Conservation (phyloP, 1,140 invertebrate species). For the Gryllus bimaculatus region DNA sequence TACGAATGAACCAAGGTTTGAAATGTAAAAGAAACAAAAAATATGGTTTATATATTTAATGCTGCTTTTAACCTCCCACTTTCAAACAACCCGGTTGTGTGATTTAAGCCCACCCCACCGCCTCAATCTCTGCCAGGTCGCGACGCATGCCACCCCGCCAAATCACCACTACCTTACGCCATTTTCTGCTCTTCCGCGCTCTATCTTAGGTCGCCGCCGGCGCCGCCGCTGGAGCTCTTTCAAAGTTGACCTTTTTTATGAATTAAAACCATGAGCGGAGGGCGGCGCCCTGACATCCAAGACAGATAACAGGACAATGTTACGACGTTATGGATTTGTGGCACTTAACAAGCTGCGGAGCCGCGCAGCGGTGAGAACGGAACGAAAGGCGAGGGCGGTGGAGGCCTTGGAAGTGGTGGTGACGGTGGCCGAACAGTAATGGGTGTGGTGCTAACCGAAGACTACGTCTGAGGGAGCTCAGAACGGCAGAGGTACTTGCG, state of each 20-base stretch:
- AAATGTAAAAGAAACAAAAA: no score
- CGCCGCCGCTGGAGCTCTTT: not conserved
- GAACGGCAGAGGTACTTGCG: no score
- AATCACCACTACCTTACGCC: no score
- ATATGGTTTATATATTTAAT: no score
- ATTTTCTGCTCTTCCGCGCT: not conserved
- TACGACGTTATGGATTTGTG: not conserved
- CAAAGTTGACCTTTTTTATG: not conserved
- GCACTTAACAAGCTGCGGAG: not conserved
- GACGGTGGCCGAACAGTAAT: not conserved
- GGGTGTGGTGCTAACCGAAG: not conserved
- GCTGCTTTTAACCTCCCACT: not conserved
- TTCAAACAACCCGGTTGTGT: not conserved
- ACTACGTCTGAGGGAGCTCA: no score
- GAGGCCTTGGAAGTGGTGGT: not conserved
- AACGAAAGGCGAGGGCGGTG: not conserved
- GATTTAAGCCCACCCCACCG: not conserved
- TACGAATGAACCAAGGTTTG: no score
- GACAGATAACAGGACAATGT: slow-evolving; percentile 4
- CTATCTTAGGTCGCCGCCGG: not conserved
- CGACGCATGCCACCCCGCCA: no score
- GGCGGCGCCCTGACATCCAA: not conserved
- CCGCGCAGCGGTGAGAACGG: not conserved
- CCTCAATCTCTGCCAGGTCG: not conserved
- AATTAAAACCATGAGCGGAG: not conserved